A percentile compares a stretch with the other conserved stretches of the same genome.
Conservation (phyloP, 2,888 invertebrate genomes). For the Margaritifera margaritifera region DNA sequence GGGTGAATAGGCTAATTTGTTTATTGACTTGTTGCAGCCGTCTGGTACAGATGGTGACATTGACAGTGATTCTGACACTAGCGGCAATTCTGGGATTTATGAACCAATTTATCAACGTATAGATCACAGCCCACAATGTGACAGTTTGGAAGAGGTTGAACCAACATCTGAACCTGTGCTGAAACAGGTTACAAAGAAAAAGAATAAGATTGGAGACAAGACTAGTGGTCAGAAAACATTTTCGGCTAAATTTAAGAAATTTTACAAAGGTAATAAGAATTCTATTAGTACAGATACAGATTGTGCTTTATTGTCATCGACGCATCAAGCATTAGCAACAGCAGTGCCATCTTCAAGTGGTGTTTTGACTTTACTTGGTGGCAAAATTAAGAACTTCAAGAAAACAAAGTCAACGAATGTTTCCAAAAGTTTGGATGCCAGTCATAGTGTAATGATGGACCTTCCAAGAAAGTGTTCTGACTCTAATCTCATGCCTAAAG, state of each 20-base stretch:
- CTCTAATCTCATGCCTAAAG: too few relatives aligned
- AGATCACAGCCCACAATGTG: constrained; percentile 15
- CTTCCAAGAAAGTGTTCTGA: too few relatives aligned
- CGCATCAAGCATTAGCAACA: constrained; percentile 5
- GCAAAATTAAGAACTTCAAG: constrained; percentile 31
- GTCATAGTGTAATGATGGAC: too few relatives aligned
- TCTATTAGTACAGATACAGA: constrained; percentile 7
- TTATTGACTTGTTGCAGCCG: too few relatives aligned
- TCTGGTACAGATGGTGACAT: constrained; percentile 44
- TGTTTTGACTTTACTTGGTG: constrained; percentile 16
- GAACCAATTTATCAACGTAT: constrained; percentile 35
- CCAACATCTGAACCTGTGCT: constrained; percentile 38
- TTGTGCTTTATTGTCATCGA: constrained; percentile 2
- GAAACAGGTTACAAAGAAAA: constrained; percentile 30
- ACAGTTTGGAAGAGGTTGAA: constrained; percentile 21
- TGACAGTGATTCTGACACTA: constrained; percentile 47
- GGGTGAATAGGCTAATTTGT: too few relatives aligned
- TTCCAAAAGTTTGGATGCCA: constrained; percentile 19
- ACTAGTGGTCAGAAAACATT: constrained; percentile 22
- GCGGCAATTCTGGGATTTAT: constrained; percentile 45
- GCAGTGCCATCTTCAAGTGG: constrained; percentile 12
- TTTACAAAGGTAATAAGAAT: constrained; percentile 21
- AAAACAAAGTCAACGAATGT: constrained; percentile 25
- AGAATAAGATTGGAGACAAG: constrained; percentile 38
- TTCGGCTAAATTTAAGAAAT: constrained; percentile 25